These are phyloP conservation scores for Phoxinus dragarum DNA, from an alignment of 2,797 vertebrate species.

Conservation along the genomic window DNA sequence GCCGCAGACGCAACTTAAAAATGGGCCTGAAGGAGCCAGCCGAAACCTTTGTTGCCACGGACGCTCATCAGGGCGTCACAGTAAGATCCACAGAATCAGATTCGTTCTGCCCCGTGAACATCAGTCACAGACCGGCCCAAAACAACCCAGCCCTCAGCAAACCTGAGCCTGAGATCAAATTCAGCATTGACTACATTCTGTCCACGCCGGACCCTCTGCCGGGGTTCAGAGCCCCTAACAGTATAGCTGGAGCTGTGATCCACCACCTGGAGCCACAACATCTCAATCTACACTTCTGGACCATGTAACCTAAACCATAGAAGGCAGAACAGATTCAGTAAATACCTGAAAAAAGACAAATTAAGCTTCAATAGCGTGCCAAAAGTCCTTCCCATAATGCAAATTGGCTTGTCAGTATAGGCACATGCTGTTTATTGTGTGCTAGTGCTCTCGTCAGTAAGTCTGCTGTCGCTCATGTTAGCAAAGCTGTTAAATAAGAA, in stretches of 20 bases:
- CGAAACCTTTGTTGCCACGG: conserved; percentile 74
- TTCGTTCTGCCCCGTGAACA: conserved; percentile 75
- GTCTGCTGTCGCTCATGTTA: conserved; percentile 16
- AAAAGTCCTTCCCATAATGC: conserved; percentile 12
- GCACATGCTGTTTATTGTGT: conserved; percentile 32
- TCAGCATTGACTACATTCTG: conserved; percentile 98
- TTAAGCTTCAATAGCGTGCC: background rate
- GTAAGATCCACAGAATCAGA: conserved; percentile 70
- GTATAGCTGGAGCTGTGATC: conserved; percentile 72
- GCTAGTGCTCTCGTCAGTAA: conserved; percentile 1
- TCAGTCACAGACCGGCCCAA: conserved; percentile 70
- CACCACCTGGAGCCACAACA: conserved; percentile 83
- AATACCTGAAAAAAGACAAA: conserved; percentile 6
- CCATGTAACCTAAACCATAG: conserved; percentile 76
- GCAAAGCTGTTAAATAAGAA: conserved; percentile 2
- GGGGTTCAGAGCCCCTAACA: conserved; percentile 76
- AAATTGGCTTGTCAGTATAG: conserved; percentile 24
- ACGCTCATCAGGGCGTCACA: conserved; percentile 65
- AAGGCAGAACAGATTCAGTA: background rate
- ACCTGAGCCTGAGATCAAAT: conserved; percentile 91
- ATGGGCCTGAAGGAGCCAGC: conserved; percentile 81
- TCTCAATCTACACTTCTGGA: conserved; percentile 88
- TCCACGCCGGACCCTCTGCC: conserved; percentile 88
- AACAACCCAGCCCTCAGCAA: conserved; percentile 74
- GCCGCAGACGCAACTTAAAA: conserved; percentile 87